Evolutionary conservation across 2,797 vertebrate species (phyloP).

Genomic region (Allobates femoralis): DNA sequence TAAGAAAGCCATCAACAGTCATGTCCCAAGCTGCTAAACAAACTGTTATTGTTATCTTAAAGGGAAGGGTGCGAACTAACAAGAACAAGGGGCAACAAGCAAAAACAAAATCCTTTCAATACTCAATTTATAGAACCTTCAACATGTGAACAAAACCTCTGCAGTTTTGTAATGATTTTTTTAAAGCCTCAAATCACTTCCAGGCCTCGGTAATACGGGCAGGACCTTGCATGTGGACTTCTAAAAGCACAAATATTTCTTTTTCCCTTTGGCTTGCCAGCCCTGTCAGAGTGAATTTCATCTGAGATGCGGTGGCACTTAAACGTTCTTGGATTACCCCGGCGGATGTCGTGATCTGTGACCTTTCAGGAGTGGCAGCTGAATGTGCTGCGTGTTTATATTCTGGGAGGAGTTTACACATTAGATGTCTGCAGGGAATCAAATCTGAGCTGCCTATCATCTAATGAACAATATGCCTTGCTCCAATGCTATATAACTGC

Average conservation of each 20-base stretch:
- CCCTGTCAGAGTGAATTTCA: slow-evolving; percentile 88
- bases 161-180: slow-evolving; percentile 90
- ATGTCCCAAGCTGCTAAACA: not conserved
- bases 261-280: slow-evolving; percentile 89
- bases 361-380: slow-evolving; percentile 79
- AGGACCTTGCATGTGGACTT: slow-evolving; percentile 78
- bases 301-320: slow-evolving; percentile 79
- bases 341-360: slow-evolving; percentile 79
- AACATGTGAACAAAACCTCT: slow-evolving; percentile 92
- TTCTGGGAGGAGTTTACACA: slow-evolving; percentile 69
- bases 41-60: slow-evolving; percentile 20
- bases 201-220: slow-evolving; percentile 87
- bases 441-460: slow-evolving; percentile 48
- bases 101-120: slow-evolving; percentile 55
- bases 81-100: slow-evolving; percentile 72
- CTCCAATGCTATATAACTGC: no score
- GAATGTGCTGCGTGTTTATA: slow-evolving; percentile 77
- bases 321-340: slow-evolving; percentile 80
- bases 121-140: slow-evolving; percentile 78
- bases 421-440: slow-evolving; percentile 73
- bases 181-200: slow-evolving; percentile 93
- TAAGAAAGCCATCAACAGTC: not conserved
- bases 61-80: slow-evolving; percentile 75
- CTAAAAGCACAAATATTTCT: slow-evolving; percentile 84
- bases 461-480: not conserved